A percentile compares a stretch with the other conserved stretches of the same genome.
phyloP scores from a whole-genome alignment of 2,888 invertebrate species.

The Siphlonurus alternatus region DNA sequence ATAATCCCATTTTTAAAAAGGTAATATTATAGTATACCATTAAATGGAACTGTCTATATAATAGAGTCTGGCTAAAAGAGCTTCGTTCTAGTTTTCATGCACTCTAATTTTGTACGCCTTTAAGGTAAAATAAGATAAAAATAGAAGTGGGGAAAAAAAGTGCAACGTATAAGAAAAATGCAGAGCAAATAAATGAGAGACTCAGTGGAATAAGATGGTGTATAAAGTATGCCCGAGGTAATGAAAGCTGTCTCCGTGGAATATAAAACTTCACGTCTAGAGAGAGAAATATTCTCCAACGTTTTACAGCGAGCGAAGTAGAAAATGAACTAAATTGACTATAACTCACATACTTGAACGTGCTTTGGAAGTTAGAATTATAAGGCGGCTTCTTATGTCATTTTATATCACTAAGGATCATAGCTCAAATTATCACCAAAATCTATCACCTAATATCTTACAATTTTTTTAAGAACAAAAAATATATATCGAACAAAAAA shows the following conservation, averaged over 20 bases:
- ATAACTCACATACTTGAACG: too few relatives aligned
- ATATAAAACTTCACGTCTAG: background rate
- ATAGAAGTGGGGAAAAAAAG: background rate
- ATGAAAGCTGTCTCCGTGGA: background rate
- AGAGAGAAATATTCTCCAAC: background rate
- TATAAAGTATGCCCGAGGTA: background rate
- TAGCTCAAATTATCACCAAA: background rate
- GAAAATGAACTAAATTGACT: background rate
- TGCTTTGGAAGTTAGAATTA: too few relatives aligned
- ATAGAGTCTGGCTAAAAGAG: too few relatives aligned
- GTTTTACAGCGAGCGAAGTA: background rate
- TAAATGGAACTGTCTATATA: too few relatives aligned
- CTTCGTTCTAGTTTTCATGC: too few relatives aligned
- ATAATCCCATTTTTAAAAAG: too few relatives aligned
- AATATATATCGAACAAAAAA: too few relatives aligned
- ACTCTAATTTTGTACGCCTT: too few relatives aligned
- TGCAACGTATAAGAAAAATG: background rate
- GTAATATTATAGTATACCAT: too few relatives aligned
- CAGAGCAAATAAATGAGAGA: background rate
- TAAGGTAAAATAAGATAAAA: too few relatives aligned
- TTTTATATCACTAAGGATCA: background rate
- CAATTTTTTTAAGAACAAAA: too few relatives aligned
- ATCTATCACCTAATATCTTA: background rate
- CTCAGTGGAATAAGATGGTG: background rate
- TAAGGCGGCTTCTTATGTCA: background rate